Percentiles rank a stretch among this genome's conserved stretches.
Conservation (phyloP, 2,888 invertebrate species). For the Seira musarum region DNA sequence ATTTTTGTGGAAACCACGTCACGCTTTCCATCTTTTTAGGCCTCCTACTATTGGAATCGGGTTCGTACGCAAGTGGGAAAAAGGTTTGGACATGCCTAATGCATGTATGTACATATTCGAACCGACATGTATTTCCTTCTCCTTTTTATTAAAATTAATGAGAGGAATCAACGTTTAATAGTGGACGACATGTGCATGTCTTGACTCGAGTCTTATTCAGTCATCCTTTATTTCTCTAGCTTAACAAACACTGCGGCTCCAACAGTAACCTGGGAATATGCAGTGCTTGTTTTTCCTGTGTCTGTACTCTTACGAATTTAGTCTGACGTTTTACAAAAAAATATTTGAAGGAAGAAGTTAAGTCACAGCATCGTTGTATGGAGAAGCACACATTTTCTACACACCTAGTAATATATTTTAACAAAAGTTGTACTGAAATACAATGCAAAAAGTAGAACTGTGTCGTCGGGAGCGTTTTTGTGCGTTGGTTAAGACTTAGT, state of each 20-base stretch:
- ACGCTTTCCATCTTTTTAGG: background rate
- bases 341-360: too few relatives aligned
- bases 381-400: too few relatives aligned
- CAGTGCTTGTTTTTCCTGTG: background rate
- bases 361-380: too few relatives aligned
- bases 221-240: background rate
- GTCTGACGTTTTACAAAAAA: too few relatives aligned
- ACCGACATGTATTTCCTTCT: background rate
- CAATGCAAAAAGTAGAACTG: too few relatives aligned
- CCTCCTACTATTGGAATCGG: background rate
- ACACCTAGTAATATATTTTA: too few relatives aligned
- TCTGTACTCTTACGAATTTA: too few relatives aligned
- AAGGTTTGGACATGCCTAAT: background rate
- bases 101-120: background rate
- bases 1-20: slow-evolving; percentile 3
- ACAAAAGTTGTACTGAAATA: too few relatives aligned
- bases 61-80: too few relatives aligned
- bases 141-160: slow-evolving; percentile 52
- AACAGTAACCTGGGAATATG: background rate
- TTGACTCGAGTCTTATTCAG: background rate
- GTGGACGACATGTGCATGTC: slow-evolving; percentile 23
- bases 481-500: background rate
- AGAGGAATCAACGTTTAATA: slow-evolving; percentile 37
- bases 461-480: background rate
- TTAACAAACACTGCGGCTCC: background rate